Base-by-base conservation (phyloP, 2,113 vertebrate genomes). In the Caranx melampygus region DNA sequence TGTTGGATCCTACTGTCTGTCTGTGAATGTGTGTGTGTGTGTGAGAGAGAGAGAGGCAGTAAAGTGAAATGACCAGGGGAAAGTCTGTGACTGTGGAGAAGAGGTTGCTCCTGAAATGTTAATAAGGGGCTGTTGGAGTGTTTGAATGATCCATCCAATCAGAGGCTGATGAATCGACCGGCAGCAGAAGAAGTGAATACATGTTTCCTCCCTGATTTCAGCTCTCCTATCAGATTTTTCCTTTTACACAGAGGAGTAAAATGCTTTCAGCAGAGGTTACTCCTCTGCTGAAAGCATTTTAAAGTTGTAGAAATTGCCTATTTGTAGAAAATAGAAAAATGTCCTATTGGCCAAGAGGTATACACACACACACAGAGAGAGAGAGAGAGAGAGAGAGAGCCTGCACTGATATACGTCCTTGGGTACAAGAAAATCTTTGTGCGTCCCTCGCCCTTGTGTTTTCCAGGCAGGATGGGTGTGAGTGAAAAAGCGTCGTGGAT, bases 391-490 rank as follows among this genome's bases (percentile, higher is more conserved):
- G 60, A 31, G 62, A 26, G 40, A 61, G 49, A 79, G 7, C 40
- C 33, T 26, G 26, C 26, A 26, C 26, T 45, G 67, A 86, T 82
- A 75, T 76, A 79, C 68, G 79, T 89, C 87, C 89, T 81, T 83
- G 81, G 68, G 54, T 61, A 89, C 75, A 94, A 92, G 85, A 70
- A 84, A 85, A 87, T 91, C 84, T 92, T 79, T 91, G 91, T 91
- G 75, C 68, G 40, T 40, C 81, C 72, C 42, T 78, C 78, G 81
- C 74, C 90, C 89, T 86, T 78, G 86, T 84, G 69, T 85, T 92
- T 89, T 87, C 81, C 72, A 85, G 54, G 74, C 85, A 84, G 88
- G 88, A 92, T 91, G 90, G 84, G 78, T 80, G 88, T 87, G 81
- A 75, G 78, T 67, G 81, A 86, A 78, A 79, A 69, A 60, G 34